These are phyloP conservation scores for Anadara kagoshimensis DNA, from an alignment of 1,140 invertebrate species.

Conservation along the genomic window DNA sequence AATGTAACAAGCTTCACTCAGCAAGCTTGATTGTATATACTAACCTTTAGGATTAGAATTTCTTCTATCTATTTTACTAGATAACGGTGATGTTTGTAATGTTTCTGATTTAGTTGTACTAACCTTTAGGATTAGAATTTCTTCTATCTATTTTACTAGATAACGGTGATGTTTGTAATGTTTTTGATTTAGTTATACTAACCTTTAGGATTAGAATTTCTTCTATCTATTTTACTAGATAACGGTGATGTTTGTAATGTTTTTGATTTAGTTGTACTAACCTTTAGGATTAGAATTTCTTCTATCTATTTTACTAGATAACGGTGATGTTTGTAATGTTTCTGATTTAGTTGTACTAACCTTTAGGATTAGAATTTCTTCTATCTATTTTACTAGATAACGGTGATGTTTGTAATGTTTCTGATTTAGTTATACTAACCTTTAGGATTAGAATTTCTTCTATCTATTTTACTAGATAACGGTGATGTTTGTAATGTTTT, in stretches of 20 bases:
- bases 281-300: slow-evolving; percentile 34
- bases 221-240: slow-evolving; percentile 36
- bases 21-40: neutral
- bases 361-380: slow-evolving; percentile 32
- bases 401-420: slow-evolving; percentile 30
- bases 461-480: slow-evolving; percentile 38
- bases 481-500: too few relatives aligned
- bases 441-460: slow-evolving; percentile 25
- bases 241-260: too few relatives aligned
- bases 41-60: slow-evolving; percentile 30
- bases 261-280: too few relatives aligned
- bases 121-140: slow-evolving; percentile 29
- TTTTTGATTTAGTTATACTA: slow-evolving; percentile 6
- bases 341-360: slow-evolving; percentile 13
- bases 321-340: slow-evolving; percentile 32
- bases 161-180: slow-evolving; percentile 32
- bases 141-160: slow-evolving; percentile 30
- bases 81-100: slow-evolving; percentile 34
- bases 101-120: slow-evolving; percentile 13
- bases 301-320: slow-evolving; percentile 29
- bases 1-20: neutral
- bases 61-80: slow-evolving; percentile 31
- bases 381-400: slow-evolving; percentile 29
- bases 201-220: slow-evolving; percentile 24
- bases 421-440: slow-evolving; percentile 9